phyloP scores from a whole-genome alignment of 2,888 invertebrate genomes.

The Embidobia sp. region DNA sequence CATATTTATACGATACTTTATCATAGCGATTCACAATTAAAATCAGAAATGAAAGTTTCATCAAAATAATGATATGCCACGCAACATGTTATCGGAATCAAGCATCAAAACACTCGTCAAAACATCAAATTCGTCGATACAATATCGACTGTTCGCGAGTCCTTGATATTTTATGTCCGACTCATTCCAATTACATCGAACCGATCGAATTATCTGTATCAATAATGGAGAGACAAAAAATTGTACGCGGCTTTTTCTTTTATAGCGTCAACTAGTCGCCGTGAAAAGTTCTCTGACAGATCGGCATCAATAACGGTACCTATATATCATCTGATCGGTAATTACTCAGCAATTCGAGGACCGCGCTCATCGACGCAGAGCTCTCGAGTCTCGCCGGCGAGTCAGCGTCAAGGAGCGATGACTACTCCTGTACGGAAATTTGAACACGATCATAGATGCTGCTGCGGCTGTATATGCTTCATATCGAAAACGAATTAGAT shows the following conservation, averaged over 20 bases:
- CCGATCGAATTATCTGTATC: slow-evolving; percentile 20
- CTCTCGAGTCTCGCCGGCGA: slow-evolving; percentile 43
- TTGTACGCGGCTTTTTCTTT: neutral
- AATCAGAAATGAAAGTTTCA: neutral
- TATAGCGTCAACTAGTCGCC: neutral
- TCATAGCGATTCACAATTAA: neutral
- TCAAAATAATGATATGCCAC: neutral
- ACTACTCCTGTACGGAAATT: slow-evolving; percentile 19
- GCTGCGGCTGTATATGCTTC: slow-evolving; percentile 7
- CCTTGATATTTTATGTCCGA: slow-evolving; percentile 19
- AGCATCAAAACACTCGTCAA: slow-evolving; percentile 10
- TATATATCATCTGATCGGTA: slow-evolving; percentile 54
- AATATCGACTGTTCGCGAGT: slow-evolving; percentile 17
- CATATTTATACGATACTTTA: neutral
- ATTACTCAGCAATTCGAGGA: slow-evolving; percentile 57
- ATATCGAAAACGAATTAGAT: slow-evolving; percentile 35
- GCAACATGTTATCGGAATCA: neutral
- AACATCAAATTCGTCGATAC: slow-evolving; percentile 15
- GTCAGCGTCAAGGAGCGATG: slow-evolving; percentile 12
- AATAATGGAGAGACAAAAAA: slow-evolving; percentile 25
- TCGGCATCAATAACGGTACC: slow-evolving; percentile 55
- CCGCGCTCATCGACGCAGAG: slow-evolving; percentile 21
- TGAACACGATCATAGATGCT: slow-evolving; percentile 44
- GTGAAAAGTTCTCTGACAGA: slow-evolving; percentile 41
- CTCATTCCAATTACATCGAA: slow-evolving; percentile 20